Evolutionary conservation across 2,797 vertebrate species (phyloP).

Genomic region (Artibeus jamaicensis): DNA sequence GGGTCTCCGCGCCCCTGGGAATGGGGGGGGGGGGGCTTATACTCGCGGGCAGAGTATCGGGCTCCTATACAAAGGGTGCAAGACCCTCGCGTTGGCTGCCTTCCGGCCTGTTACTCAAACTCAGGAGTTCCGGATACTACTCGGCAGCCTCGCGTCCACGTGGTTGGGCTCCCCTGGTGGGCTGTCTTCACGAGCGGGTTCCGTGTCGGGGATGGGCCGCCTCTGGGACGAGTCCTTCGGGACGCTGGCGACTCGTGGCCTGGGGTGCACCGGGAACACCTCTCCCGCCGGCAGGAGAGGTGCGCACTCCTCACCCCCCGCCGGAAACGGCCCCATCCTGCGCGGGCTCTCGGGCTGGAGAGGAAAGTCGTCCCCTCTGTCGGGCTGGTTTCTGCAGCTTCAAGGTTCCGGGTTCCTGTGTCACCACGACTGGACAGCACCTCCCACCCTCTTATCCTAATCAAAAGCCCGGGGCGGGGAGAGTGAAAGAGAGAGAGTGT

Average conservation of each 20-base stretch:
- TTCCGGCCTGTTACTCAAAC: too few species aligned
- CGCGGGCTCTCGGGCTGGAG: background rate
- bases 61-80: background rate
- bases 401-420: background rate
- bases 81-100: too few species aligned
- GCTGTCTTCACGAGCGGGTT: accelerated
- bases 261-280: too few species aligned
- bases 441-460: background rate
- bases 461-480: background rate
- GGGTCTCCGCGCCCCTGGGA: accelerated
- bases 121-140: too few species aligned
- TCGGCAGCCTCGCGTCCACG: too few species aligned
- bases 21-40: accelerated
- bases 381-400: background rate
- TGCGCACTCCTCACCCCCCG: accelerated
- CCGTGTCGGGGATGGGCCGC: accelerated
- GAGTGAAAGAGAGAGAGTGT: accelerated
- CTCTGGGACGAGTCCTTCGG: too few species aligned
- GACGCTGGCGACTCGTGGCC: background rate
- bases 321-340: background rate
- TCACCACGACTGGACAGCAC: too few species aligned
- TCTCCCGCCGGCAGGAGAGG: accelerated
- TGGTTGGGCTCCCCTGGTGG: background rate
- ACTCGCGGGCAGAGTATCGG: accelerated
- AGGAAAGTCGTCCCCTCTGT: background rate